phyloP scores from a whole-genome alignment of 2,888 invertebrate genomes.

The Clitarchus hookeri region DNA sequence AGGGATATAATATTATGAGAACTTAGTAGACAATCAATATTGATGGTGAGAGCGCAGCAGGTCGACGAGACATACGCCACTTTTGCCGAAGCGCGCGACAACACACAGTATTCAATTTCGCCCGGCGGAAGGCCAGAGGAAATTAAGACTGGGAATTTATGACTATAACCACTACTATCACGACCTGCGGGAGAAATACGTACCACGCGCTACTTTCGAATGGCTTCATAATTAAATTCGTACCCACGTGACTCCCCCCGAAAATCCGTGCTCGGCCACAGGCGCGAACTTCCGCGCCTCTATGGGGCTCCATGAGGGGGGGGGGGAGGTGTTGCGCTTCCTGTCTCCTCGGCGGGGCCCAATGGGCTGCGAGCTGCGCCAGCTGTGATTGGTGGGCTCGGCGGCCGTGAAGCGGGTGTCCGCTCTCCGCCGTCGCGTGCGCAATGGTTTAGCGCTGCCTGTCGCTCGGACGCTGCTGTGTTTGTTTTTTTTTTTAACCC shows the following conservation, averaged over 20 bases:
- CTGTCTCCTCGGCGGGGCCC: not conserved
- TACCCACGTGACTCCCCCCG: not conserved
- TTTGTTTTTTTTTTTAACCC: not conserved
- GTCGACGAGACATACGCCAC: slow-evolving; percentile 10
- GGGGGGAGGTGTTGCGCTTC: not conserved
- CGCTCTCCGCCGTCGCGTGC: not conserved
- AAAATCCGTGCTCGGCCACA: too few species aligned
- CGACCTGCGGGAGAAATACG: slow-evolving; percentile 17
- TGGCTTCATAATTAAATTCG: slow-evolving; percentile 17
- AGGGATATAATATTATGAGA: too few species aligned
- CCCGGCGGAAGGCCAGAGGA: slow-evolving; percentile 36
- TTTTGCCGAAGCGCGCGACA: not conserved
- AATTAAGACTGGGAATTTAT: slow-evolving; percentile 39
- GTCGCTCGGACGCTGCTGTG: not conserved
- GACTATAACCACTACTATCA: slow-evolving; percentile 16
- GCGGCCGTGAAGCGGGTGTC: not conserved
- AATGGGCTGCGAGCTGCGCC: not conserved
- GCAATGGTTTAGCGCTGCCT: not conserved
- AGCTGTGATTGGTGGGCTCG: not conserved
- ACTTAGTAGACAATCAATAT: too few species aligned
- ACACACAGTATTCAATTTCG: slow-evolving; percentile 25
- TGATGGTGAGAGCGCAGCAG: not conserved
- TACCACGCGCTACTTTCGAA: not conserved
- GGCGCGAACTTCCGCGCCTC: not conserved
- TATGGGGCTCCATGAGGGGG: not conserved